These are phyloP conservation scores for Apamea crenata DNA, from an alignment of 2,888 invertebrate genomes.

Conservation along the genomic window DNA sequence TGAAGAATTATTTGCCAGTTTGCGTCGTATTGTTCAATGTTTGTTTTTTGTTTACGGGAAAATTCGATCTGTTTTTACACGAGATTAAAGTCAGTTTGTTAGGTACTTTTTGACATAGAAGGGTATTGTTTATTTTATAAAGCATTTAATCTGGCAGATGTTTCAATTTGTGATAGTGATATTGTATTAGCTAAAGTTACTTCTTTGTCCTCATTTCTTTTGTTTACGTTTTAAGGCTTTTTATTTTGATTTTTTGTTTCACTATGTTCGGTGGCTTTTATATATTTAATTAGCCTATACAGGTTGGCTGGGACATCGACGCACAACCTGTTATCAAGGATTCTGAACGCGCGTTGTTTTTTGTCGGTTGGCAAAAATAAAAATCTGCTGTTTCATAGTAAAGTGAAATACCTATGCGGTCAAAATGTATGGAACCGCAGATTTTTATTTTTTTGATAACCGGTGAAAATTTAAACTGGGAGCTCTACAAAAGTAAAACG, in stretches of 20 bases:
- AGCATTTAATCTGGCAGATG: slow-evolving; percentile 31
- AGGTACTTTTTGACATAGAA: slow-evolving; percentile 24
- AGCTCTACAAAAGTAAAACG: no score
- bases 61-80: slow-evolving; percentile 41
- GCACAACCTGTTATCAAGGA: background rate
- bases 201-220: slow-evolving; percentile 12
- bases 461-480: no score
- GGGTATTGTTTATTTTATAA: slow-evolving; percentile 36
- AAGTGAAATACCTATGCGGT: no score
- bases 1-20: slow-evolving; percentile 42
- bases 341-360: background rate
- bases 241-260: background rate
- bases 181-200: background rate
- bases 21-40: slow-evolving; percentile 20
- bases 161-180: slow-evolving; percentile 25
- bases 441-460: background rate
- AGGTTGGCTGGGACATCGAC: background rate
- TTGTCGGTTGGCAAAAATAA: background rate
- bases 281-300: background rate
- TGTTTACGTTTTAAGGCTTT: background rate
- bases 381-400: background rate
- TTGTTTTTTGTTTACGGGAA: slow-evolving; percentile 34
- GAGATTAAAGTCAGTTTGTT: slow-evolving; percentile 18
- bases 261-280: background rate
- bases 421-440: background rate